Conservation (phyloP, 2,797 vertebrate species). For the Ceryle rudis region DNA sequence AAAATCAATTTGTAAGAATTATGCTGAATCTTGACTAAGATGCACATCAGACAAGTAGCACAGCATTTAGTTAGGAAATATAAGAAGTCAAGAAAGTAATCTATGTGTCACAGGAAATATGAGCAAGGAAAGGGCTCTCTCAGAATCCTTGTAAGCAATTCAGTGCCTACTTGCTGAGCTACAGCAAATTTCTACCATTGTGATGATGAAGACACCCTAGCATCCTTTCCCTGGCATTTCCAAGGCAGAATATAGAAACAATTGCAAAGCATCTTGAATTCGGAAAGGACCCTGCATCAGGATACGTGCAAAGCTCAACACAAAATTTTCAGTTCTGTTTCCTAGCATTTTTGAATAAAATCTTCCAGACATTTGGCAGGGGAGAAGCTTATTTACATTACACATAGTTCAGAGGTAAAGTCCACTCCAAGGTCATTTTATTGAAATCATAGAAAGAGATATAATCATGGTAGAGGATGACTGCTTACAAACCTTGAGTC, state of each 20-base stretch:
- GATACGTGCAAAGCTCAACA: background rate
- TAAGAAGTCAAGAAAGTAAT: background rate
- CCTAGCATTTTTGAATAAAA: background rate
- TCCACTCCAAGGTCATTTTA: background rate
- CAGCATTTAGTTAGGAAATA: slow-evolving; percentile 23
- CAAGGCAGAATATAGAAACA: background rate
- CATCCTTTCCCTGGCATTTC: background rate
- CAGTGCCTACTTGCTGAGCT: slow-evolving; percentile 28
- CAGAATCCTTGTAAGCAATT: background rate
- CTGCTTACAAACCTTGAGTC: background rate
- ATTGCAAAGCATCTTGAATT: background rate
- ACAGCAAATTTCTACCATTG: background rate
- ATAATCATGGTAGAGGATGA: background rate
- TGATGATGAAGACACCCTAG: background rate
- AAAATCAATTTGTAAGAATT: slow-evolving; percentile 46
- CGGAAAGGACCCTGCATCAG: background rate
- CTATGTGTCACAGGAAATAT: slow-evolving; percentile 36
- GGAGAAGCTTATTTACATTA: background rate
- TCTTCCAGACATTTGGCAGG: background rate
- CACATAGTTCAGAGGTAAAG: background rate
- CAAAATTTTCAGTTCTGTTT: background rate
- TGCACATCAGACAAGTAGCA: background rate
- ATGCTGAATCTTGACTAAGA: slow-evolving; percentile 33
- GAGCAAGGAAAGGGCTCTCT: background rate
- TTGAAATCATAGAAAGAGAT: background rate